Conservation (phyloP, 2,888 invertebrate genomes). For the Phyllotreta striolata region DNA sequence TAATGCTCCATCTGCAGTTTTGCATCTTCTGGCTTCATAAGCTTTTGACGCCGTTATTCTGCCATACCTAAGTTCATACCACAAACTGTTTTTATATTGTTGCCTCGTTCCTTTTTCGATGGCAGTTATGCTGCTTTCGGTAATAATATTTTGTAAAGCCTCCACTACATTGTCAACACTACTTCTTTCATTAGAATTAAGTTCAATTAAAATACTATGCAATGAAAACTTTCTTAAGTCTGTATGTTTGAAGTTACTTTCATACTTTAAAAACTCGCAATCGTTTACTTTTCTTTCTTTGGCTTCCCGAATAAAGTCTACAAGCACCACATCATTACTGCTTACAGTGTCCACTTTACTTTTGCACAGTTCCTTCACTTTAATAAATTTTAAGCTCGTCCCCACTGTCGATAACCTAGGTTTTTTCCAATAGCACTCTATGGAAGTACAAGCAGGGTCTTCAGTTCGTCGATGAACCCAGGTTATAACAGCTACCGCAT, state of each 20-base stretch:
- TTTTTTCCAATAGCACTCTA: slow-evolving; percentile 36
- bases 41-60: slow-evolving; percentile 5
- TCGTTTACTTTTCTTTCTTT: too few species aligned
- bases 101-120: background rate
- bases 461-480: too few species aligned
- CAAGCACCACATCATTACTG: slow-evolving; percentile 1
- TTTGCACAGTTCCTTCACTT: background rate
- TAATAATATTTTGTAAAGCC: background rate
- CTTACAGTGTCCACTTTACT: background rate
- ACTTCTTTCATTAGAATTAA: background rate
- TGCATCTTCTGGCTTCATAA: slow-evolving; percentile 12
- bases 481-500: slow-evolving; percentile 40
- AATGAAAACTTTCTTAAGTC: slow-evolving; percentile 1
- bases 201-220: slow-evolving; percentile 18
- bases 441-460: too few species aligned
- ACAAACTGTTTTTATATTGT: slow-evolving; percentile 2
- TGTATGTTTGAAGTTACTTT: background rate
- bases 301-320: too few species aligned
- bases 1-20: slow-evolving; percentile 25
- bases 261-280: slow-evolving; percentile 8
- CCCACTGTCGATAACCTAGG: slow-evolving; percentile 22
- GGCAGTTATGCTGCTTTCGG: background rate
- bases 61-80: slow-evolving; percentile 7
- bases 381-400: background rate
- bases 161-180: background rate